These are phyloP conservation scores for Lysandra bellargus DNA, from an alignment of 2,888 invertebrate genomes.

Conservation along the genomic window DNA sequence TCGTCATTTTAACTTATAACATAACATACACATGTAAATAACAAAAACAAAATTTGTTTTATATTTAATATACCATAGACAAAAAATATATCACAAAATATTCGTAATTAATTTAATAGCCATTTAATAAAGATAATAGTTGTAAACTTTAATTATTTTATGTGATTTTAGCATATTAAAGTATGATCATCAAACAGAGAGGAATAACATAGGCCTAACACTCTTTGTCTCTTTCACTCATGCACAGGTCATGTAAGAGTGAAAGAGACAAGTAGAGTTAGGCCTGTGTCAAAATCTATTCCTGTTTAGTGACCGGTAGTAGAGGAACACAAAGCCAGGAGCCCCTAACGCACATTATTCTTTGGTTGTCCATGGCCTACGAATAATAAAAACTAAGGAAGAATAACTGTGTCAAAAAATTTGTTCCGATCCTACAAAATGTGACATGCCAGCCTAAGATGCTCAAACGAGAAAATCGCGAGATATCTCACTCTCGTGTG, in stretches of 20 bases:
- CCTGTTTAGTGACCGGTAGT: too few relatives aligned
- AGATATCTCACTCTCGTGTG: too few relatives aligned
- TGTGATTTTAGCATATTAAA: background rate
- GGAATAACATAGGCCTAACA: too few relatives aligned
- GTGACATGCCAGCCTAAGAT: too few relatives aligned
- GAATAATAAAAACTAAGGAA: background rate
- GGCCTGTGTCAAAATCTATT: too few relatives aligned
- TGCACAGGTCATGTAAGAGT: background rate
- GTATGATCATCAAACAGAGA: background rate
- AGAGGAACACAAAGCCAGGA: too few relatives aligned
- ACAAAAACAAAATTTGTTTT: background rate
- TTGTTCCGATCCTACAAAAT: too few relatives aligned
- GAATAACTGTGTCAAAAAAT: too few relatives aligned
- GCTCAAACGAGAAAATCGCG: too few relatives aligned
- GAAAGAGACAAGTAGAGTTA: too few relatives aligned
- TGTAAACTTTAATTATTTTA: background rate
- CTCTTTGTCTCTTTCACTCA: background rate
- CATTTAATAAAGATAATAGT: background rate
- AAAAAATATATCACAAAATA: constrained; percentile 14
- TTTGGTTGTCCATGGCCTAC: background rate
- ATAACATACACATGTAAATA: constrained; percentile 9
- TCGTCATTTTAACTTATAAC: constrained; percentile 5
- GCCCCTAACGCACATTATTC: background rate
- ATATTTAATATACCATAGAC: background rate
- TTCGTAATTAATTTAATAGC: background rate